A percentile compares a stretch with the other conserved stretches of the same genome.
phyloP scores from a whole-genome alignment of 2,797 vertebrate genomes.

The Rhynchonycteris naso region DNA sequence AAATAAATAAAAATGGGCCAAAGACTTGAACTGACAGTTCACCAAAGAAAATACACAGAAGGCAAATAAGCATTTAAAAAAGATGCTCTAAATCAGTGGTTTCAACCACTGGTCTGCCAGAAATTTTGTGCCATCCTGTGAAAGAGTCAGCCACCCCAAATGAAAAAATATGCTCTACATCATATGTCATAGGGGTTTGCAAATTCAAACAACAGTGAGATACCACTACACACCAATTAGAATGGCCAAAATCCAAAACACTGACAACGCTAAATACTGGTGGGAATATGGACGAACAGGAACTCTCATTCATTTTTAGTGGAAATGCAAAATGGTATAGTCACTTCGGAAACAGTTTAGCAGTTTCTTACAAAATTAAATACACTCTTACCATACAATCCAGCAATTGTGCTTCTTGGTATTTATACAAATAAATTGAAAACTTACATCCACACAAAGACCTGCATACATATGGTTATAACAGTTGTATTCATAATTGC shows the following conservation, averaged over 20 bases:
- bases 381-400: not conserved
- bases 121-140: no score
- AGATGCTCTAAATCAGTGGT: not conserved
- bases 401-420: not conserved
- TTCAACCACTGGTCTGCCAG: no score
- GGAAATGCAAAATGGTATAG: not conserved
- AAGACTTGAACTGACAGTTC: not conserved
- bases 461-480: not conserved
- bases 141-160: no score
- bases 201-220: not conserved
- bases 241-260: not conserved
- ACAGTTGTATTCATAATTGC: slow-evolving; percentile 11
- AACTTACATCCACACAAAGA: slow-evolving; percentile 24
- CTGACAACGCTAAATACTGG: not conserved
- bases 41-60: not conserved
- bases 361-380: slow-evolving; percentile 21
- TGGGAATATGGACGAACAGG: not conserved
- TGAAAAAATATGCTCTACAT: not conserved
- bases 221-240: not conserved
- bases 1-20: not conserved
- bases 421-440: slow-evolving; percentile 34
- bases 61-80: slow-evolving; percentile 1
- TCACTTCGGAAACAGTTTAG: not conserved
- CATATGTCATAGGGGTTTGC: not conserved
- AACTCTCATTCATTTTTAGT: not conserved